A percentile compares a stretch with the other conserved stretches of the same genome.
Evolutionary conservation across 2,797 vertebrate species (phyloP).

Genomic region (Vipera latastei): DNA sequence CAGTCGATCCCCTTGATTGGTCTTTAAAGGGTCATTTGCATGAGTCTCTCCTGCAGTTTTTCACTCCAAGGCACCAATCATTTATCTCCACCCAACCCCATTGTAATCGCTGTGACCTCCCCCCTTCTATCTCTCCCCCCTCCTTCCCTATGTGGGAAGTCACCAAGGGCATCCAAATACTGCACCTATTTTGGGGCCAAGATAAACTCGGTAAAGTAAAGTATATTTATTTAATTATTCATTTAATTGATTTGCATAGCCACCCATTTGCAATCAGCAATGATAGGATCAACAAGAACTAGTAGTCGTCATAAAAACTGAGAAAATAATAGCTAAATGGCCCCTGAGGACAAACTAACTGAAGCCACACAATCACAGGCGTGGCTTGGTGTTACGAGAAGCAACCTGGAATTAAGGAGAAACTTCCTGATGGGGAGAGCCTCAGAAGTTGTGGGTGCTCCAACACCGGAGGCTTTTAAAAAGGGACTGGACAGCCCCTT

Average conservation of each 20-base stretch:
- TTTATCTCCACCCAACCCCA: neutral
- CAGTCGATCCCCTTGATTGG: neutral
- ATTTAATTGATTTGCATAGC: neutral
- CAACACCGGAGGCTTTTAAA: no score
- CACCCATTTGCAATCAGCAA: neutral
- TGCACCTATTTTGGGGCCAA: neutral
- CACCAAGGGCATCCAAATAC: neutral
- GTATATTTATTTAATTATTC: neutral
- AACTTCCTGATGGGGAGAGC: no score
- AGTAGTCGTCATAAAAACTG: neutral
- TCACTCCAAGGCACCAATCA: neutral
- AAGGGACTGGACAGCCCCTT: no score
- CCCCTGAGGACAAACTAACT: neutral
- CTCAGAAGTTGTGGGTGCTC: no score
- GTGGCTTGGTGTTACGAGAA: no score
- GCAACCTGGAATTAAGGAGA: no score
- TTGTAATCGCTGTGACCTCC: accelerated
- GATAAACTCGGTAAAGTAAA: neutral
- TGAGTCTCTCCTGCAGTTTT: neutral
- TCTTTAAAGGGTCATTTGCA: constrained; percentile 22
- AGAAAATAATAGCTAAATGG: neutral
- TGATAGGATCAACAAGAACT: neutral
- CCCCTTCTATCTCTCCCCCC: accelerated
- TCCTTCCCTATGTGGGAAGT: neutral
- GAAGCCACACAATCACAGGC: neutral